These are phyloP conservation scores for Lissonota sp. DNA, from an alignment of 2,888 invertebrate genomes.

Conservation along the genomic window DNA sequence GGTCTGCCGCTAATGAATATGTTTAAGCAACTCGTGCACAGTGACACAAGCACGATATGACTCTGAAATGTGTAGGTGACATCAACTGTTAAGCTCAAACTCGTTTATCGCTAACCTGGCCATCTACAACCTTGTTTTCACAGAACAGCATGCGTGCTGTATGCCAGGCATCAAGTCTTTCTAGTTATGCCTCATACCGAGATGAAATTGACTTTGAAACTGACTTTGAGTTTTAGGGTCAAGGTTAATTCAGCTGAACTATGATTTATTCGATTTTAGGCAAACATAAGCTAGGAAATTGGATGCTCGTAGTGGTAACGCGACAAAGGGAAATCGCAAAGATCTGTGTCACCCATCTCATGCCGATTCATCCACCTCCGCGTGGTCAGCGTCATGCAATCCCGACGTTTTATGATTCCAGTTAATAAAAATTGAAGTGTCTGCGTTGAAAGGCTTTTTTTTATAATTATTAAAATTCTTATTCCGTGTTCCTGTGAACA, in stretches of 20 bases:
- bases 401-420: conserved; percentile 21
- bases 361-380: conserved; percentile 13
- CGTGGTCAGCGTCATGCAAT: conserved; percentile 23
- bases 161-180: too few relatives aligned
- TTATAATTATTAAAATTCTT: conserved; percentile 4
- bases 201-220: conserved; percentile 15
- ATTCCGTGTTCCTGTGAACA: neutral
- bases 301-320: neutral
- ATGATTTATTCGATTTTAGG: conserved; percentile 23
- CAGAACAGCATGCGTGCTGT: too few relatives aligned
- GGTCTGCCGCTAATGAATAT: too few relatives aligned
- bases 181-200: conserved; percentile 1
- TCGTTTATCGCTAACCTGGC: too few relatives aligned
- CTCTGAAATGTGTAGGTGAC: too few relatives aligned
- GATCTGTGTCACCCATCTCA: conserved; percentile 10
- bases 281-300: conserved; percentile 16
- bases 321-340: conserved; percentile 5
- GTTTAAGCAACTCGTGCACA: too few relatives aligned
- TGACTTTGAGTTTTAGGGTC: conserved; percentile 21
- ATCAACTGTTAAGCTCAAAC: too few relatives aligned
- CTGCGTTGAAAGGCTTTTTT: conserved; percentile 18
- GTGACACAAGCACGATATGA: too few relatives aligned
- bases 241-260: conserved; percentile 5
- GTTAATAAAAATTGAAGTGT: conserved; percentile 4
- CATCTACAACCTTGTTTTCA: too few relatives aligned